Evolutionary conservation across 2,888 invertebrate species (phyloP).

Genomic region (Helicoverpa assulta): DNA sequence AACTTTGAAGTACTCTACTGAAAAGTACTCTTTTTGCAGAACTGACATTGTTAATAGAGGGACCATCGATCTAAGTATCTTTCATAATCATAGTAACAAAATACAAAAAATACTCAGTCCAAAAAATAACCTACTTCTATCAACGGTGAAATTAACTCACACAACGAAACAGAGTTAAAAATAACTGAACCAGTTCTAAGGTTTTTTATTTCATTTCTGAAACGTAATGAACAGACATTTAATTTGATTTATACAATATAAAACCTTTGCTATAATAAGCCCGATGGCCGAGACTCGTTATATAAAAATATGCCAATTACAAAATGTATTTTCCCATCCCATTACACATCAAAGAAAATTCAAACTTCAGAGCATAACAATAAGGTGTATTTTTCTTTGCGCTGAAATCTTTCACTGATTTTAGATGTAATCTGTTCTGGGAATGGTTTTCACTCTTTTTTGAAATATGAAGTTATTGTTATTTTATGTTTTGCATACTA

Average conservation of each 20-base stretch:
- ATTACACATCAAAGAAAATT: background rate
- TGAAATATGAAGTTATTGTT: background rate
- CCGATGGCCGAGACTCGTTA: background rate
- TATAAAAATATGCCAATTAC: constrained; percentile 1
- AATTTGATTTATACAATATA: background rate
- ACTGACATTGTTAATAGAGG: no score
- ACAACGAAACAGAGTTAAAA: no score
- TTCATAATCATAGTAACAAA: no score
- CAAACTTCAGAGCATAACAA: background rate
- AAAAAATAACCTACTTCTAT: no score
- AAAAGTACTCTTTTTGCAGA: no score
- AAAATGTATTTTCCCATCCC: background rate
- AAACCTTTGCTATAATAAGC: constrained; percentile 2
- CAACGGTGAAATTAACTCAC: no score
- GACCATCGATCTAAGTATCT: no score
- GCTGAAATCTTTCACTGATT: background rate
- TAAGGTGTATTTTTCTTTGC: background rate
- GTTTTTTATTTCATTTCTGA: background rate
- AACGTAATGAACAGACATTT: constrained; percentile 2
- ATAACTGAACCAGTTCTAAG: background rate
- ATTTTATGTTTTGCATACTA: background rate
- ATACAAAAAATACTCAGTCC: no score
- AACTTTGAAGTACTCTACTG: no score
- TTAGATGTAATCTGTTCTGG: background rate
- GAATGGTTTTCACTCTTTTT: background rate